phyloP scores from a whole-genome alignment of 2,888 invertebrate genomes.

The Syrista parreyssii region DNA sequence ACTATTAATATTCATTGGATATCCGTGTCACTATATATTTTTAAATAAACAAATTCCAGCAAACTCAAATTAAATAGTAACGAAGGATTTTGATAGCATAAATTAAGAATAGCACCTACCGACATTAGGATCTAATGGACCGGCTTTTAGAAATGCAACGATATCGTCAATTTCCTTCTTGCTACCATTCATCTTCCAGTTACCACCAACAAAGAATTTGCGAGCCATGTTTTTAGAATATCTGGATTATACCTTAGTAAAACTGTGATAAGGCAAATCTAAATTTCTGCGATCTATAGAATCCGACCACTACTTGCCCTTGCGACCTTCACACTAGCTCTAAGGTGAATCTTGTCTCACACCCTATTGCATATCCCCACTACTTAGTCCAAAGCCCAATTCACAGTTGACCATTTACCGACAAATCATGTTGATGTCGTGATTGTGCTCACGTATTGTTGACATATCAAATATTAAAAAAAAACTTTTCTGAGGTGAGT shows the following conservation, averaged over 20 bases:
- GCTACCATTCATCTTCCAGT: slow-evolving; percentile 99
- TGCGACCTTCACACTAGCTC: slow-evolving; percentile 18
- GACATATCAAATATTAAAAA: not conserved
- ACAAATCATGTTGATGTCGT: not conserved
- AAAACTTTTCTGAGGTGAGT: not conserved
- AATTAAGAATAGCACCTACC: slow-evolving; percentile 68
- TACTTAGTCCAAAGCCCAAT: not conserved
- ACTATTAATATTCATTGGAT: too few relatives aligned
- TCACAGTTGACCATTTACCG: not conserved
- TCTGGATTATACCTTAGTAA: not conserved
- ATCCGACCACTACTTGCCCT: not conserved
- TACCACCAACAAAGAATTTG: slow-evolving; percentile 98
- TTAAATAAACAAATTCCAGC: too few relatives aligned
- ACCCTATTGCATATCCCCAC: not conserved
- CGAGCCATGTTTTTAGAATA: slow-evolving; percentile 71
- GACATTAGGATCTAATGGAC: slow-evolving; percentile 82
- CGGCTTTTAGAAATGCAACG: slow-evolving; percentile 79
- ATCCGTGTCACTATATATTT: too few relatives aligned
- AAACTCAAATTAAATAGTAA: too few relatives aligned
- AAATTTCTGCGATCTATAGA: not conserved
- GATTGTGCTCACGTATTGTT: not conserved
- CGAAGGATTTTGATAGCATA: not conserved
- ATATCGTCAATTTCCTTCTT: slow-evolving; percentile 87
- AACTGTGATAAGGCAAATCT: not conserved
- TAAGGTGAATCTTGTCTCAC: slow-evolving; percentile 6